Conservation (phyloP, 2,888 invertebrate species). For the Nipponacmea schrenckii region DNA sequence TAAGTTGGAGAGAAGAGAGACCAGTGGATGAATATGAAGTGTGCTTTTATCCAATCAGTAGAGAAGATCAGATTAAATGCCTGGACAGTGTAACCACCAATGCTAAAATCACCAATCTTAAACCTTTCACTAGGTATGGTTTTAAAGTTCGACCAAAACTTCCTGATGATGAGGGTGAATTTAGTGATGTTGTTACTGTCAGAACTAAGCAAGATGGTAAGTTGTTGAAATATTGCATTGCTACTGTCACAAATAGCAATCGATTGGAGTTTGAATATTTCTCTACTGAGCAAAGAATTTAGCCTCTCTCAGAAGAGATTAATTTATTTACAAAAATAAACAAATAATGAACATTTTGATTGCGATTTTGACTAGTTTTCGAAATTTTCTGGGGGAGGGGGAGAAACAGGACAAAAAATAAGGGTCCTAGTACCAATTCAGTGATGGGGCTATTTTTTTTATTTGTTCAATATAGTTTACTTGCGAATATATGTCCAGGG, state of each 20-base stretch:
- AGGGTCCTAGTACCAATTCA: too few species aligned
- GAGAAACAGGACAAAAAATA: too few species aligned
- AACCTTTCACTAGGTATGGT: slow-evolving; percentile 77
- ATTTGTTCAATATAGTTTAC: too few species aligned
- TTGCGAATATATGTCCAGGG: too few species aligned
- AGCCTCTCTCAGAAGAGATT: neutral
- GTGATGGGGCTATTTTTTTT: neutral
- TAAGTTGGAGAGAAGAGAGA: slow-evolving; percentile 38
- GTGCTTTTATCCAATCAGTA: slow-evolving; percentile 26
- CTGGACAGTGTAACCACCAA: slow-evolving; percentile 21
- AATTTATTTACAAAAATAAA: too few species aligned
- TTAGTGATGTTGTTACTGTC: slow-evolving; percentile 75
- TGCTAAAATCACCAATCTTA: slow-evolving; percentile 73
- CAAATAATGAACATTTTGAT: too few species aligned
- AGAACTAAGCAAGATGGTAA: slow-evolving; percentile 77
- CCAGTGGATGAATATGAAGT: slow-evolving; percentile 40
- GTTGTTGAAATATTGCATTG: slow-evolving; percentile 21
- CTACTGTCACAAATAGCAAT: neutral
- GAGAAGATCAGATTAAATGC: slow-evolving; percentile 11
- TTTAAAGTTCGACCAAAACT: slow-evolving; percentile 77
- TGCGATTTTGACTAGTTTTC: too few species aligned
- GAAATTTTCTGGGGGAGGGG: too few species aligned
- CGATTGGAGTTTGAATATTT: too few species aligned
- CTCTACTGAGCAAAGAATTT: too few species aligned
- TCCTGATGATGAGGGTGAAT: slow-evolving; percentile 71